Conservation (phyloP, 2,888 invertebrate species). For the Rhogogaster chlorosoma region DNA sequence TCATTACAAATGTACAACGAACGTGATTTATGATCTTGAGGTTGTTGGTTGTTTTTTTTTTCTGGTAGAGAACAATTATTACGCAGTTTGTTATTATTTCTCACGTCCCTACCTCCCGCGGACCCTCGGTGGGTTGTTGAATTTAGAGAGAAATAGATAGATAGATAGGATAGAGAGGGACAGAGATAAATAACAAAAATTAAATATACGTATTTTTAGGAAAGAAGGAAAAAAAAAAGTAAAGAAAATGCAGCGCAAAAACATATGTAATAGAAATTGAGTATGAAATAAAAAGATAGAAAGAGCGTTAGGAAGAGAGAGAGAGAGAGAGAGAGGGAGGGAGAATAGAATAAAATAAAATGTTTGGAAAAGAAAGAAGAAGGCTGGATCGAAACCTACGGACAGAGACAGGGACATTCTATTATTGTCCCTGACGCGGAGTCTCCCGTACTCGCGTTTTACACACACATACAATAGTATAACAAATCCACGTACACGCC, state of each 20-base stretch:
- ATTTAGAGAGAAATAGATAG: not conserved
- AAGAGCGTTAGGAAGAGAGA: not conserved
- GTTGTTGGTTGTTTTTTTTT: not conserved
- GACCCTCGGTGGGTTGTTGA: not conserved
- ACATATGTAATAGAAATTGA: not conserved
- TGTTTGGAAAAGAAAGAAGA: conserved; percentile 27
- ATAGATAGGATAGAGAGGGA: not conserved
- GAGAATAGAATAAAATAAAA: not conserved
- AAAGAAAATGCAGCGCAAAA: not conserved
- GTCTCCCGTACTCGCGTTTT: conserved; percentile 49
- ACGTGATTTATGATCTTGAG: not conserved
- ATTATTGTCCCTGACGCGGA: conserved; percentile 51
- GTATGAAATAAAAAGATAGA: not conserved
- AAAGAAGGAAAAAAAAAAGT: not conserved
- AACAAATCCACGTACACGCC: conserved; percentile 10
- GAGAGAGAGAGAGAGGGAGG: not conserved
- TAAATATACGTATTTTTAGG: not conserved
- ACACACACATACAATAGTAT: conserved; percentile 13
- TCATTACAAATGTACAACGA: not conserved
- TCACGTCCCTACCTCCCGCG: not conserved
- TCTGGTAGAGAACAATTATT: not conserved
- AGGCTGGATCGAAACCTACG: conserved; percentile 37
- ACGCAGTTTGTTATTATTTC: conserved; percentile 3
- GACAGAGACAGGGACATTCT: conserved; percentile 47
- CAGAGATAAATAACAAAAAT: not conserved